Evolutionary conservation across 30 jellyfish, hydroid and myxozoan species (phyloP), one percentile per base, ranked within the genome.

Genomic region (Aurelia aurita complex sp. Pacific): DNA sequence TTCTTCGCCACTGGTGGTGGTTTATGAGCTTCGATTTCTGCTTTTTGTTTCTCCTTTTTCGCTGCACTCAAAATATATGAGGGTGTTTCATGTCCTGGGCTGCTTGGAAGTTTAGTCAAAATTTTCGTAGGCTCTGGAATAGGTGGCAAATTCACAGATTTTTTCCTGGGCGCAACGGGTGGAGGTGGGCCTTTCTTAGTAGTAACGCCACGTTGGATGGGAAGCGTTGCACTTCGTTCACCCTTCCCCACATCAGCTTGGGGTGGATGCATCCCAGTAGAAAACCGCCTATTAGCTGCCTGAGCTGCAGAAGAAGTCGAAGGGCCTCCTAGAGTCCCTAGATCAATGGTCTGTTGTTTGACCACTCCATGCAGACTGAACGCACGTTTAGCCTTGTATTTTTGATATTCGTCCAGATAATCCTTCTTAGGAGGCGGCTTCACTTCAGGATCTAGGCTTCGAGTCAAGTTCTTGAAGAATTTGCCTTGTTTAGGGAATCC

Each of bases 111-210:
- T 46, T 46, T 46, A 46, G 57, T 46, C 57, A 46, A 46, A 11
- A 23, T 69, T 23, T 67, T 18, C 11, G 54, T 29, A 1, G 93
- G 87, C 64, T 73, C 87, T 18, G 15, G 36, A n/a, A 60, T 65
- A 7, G 53, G 81, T 13, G 93, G 93, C 40, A 84, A 72, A 68
- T 84, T 84, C 33, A 84, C 86, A 5, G 93, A 84, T 36, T 84
- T 84, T 84, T 84, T 84, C 65, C 93, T 38, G 10, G 93, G 93
- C 12, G 93, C 93, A 34, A 84, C 93, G 59, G 93, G 93, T 52
- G 93, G 93, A 46, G 93, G 93, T 46, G 93, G 93, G 9, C 93
- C 93, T 77, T 62, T 84, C 43, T 55, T 80, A 10, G 57, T 14
- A 46, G 57, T 9, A 46, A 2, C 52, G 8, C 69, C 33, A 61